Evolutionary conservation across 2,797 vertebrate genomes (phyloP).

Genomic region (Pyrocephalus nanus): DNA sequence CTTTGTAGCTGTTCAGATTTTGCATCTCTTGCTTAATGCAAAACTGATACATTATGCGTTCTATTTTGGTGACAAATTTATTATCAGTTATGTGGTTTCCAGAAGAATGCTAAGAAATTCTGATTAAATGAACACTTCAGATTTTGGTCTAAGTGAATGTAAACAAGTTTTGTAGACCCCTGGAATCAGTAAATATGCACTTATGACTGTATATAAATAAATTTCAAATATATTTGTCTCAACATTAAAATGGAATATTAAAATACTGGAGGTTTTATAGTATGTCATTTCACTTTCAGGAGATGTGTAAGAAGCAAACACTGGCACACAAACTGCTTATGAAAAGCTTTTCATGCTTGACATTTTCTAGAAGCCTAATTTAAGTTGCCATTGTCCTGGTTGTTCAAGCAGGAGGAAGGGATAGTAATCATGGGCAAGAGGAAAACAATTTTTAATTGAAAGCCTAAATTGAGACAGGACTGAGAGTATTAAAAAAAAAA

Average conservation of each 20-base stretch:
- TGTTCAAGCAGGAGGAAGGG: background rate
- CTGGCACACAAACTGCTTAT: background rate
- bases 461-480: background rate
- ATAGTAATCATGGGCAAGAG: background rate
- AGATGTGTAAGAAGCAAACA: background rate
- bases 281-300: background rate
- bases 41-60: background rate
- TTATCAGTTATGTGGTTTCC: background rate
- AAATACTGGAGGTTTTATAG: background rate
- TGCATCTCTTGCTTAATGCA: background rate
- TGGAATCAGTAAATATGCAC: background rate
- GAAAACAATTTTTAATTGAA: constrained; percentile 8
- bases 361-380: constrained; percentile 8
- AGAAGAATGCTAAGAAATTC: background rate
- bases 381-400: background rate
- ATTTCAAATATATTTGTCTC: background rate
- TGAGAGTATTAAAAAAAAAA: background rate
- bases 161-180: background rate
- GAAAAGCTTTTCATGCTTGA: constrained; percentile 3
- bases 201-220: background rate
- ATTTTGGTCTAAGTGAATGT: background rate
- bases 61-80: background rate
- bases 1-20: background rate
- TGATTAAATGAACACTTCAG: background rate
- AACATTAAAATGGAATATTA: background rate